Conservation (phyloP, 1,140 invertebrate species). For the Zaprionus africanus region DNA sequence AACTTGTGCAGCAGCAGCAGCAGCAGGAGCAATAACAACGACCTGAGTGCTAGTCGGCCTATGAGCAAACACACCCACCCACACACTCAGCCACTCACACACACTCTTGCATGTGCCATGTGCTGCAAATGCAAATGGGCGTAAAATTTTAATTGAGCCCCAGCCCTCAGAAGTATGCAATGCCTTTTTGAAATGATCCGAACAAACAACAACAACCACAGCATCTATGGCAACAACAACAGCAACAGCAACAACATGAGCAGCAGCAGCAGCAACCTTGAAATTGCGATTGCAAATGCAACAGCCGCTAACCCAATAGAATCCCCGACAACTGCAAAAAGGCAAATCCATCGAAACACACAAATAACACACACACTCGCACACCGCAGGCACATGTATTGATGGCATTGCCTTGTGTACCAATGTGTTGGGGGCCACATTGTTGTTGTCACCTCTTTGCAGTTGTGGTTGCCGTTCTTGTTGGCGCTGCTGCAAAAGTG, state of each 20-base stretch:
- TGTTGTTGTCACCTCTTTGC: constrained; percentile 48
- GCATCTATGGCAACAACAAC: background rate
- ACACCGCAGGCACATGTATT: constrained; percentile 26
- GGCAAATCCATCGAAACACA: constrained; percentile 67
- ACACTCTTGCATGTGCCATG: constrained; percentile 26
- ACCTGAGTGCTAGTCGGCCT: constrained; percentile 24
- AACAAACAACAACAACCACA: constrained; percentile 4
- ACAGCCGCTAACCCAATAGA: constrained; percentile 48
- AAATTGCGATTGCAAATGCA: constrained; percentile 53
- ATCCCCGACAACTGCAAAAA: constrained; percentile 52
- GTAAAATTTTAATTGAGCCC: constrained; percentile 82
- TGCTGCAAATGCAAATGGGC: constrained; percentile 73
- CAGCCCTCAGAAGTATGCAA: constrained; percentile 72
- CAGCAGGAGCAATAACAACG: constrained; percentile 13
- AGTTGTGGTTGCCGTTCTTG: constrained; percentile 51
- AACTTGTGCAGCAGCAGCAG: constrained; percentile 27
- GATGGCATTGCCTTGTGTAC: background rate
- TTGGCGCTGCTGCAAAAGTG: constrained; percentile 39
- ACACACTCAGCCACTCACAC: constrained; percentile 10
- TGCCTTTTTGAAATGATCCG: constrained; percentile 49
- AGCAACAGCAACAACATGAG: background rate
- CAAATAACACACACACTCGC: constrained; percentile 12
- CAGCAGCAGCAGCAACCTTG: constrained; percentile 1
- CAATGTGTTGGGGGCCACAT: constrained; percentile 21
- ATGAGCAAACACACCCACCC: constrained; percentile 19